Evolutionary conservation across 2,888 invertebrate genomes (phyloP), one percentile per base, ranked within the genome.

Genomic region (Xestia rhomboidea): DNA sequence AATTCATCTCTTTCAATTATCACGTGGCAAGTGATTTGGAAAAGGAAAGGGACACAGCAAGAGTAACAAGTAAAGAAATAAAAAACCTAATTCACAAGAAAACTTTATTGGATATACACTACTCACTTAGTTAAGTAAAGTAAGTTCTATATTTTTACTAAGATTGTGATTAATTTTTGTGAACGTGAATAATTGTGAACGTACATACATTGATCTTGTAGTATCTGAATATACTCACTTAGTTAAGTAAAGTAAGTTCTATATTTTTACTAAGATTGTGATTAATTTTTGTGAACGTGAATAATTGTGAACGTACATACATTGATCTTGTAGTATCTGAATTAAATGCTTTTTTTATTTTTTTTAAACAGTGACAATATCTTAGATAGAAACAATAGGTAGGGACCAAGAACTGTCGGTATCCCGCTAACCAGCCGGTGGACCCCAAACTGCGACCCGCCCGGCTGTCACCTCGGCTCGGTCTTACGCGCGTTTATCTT

Each of bases 401-500:
- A 94, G 77, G 75, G 79, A 81, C 41, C 78, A 89, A 89, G 89
- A 90, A 91, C 92, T 89, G 91, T 93, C 87, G 95, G 95, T 95
- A 95, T 93, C 94, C 96, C 96, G 95, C 95, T 96, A 95, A 96
- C 95, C 96, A 95, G 95, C 91, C 94, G 91, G 92, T 90, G 92
- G 90, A 91, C 93, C 94, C 94, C 93, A 92, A 92, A 92, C 92
- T 86, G 88, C 85, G 88, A 88, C 86, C 90, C 89, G 81, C 92
- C 94, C 93, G 91, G 90, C 92, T 93, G 94, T 94, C 95, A 93
- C 94, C 93, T 94, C 92, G 92, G 87, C 94, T 93, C 91, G 93
- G 93, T 95, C 95, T 95, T 95, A 93, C 91, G 91, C 92, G 94
- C 95, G 95, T 95, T 96, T 96, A 95, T 96, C 95, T 96, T 96